A percentile compares a stretch with the other conserved stretches of the same genome.
Conservation (phyloP, 2,888 invertebrate genomes). For the Limnephilus rhombicus region DNA sequence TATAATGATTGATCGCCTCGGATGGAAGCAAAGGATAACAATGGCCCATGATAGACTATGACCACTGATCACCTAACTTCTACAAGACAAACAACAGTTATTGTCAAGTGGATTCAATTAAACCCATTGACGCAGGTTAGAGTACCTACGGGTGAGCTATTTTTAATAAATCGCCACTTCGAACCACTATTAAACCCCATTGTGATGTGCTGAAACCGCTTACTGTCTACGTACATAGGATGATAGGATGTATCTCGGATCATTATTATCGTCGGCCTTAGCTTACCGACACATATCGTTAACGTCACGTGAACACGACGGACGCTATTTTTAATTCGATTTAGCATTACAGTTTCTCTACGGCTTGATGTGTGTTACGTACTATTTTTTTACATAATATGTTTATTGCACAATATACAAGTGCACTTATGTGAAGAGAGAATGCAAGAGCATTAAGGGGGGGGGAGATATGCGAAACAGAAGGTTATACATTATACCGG, state of each 20-base stretch:
- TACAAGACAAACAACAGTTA: conserved; percentile 7
- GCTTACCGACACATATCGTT: not conserved
- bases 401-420: no score
- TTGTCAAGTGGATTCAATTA: conserved; percentile 38
- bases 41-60: not conserved
- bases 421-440: no score
- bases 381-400: no score
- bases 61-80: not conserved
- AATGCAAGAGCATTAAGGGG: no score
- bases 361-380: no score
- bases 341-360: not conserved
- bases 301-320: not conserved
- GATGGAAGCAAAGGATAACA: not conserved
- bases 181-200: not conserved
- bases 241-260: not conserved
- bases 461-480: no score
- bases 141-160: not conserved
- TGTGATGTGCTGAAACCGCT: not conserved
- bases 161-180: conserved; percentile 22
- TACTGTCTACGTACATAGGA: not conserved
- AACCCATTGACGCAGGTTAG: conserved; percentile 16
- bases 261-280: not conserved
- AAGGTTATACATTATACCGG: no score
- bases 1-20: not conserved
- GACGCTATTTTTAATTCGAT: not conserved